Evolutionary conservation across 2,113 vertebrate species (phyloP).

Genomic region (Macrotis lagotis): DNA sequence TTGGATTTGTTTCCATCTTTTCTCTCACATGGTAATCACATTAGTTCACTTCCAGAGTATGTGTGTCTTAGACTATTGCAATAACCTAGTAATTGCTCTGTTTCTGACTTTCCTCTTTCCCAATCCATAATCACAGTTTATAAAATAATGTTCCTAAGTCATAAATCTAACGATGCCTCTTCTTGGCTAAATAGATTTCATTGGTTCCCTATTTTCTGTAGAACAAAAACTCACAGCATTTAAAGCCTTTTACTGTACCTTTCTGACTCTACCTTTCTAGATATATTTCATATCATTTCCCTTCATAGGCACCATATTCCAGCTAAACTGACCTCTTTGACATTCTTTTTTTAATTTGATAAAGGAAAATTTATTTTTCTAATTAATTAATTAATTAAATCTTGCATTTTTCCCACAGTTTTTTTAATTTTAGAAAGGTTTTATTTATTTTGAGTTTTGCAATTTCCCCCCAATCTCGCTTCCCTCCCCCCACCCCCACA

Average conservation of each 20-base stretch:
- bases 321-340: neutral
- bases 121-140: neutral
- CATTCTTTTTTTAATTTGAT: no score
- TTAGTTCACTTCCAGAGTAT: neutral
- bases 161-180: neutral
- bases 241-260: neutral
- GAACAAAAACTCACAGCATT: neutral
- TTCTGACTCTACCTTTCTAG: neutral
- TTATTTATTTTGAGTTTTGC: no score
- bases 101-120: neutral
- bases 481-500: no score
- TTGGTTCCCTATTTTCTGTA: neutral
- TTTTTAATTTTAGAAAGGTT: no score
- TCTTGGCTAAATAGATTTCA: neutral
- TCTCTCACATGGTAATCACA: neutral
- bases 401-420: no score
- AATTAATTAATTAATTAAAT: no score
- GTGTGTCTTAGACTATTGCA: neutral
- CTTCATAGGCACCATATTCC: neutral
- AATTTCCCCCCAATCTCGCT: no score
- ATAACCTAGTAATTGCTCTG: neutral
- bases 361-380: no score
- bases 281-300: neutral
- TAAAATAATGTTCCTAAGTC: neutral
- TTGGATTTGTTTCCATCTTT: neutral